Evolutionary conservation across 2,113 vertebrate genomes (phyloP).

Genomic region (Myocastor coypus): DNA sequence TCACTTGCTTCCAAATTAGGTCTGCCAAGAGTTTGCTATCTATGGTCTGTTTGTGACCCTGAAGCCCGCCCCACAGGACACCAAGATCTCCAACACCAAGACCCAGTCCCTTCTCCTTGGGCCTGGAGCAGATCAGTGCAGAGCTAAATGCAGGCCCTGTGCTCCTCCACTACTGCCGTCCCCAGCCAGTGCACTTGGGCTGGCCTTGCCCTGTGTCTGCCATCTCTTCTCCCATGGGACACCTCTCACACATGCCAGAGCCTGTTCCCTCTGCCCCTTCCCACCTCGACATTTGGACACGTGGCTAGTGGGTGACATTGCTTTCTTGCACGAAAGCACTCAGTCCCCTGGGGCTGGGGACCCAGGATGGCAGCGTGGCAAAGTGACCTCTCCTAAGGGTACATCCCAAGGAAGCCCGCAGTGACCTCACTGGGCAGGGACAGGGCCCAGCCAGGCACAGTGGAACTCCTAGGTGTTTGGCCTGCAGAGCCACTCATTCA

Average conservation of each 20-base stretch:
- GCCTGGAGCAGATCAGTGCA: not conserved
- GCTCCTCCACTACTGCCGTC: not conserved
- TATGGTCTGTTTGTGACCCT: not conserved
- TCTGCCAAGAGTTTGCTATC: not conserved
- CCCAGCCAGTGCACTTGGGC: not conserved
- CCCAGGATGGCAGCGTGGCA: not conserved
- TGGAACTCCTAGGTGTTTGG: slow-evolving; percentile 22
- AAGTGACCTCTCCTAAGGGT: slow-evolving; percentile 47
- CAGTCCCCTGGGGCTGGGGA: not conserved
- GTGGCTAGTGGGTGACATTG: rapidly evolving
- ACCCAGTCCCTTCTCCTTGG: rapidly evolving
- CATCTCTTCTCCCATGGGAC: not conserved
- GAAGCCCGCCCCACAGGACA: rapidly evolving
- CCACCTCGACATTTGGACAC: not conserved
- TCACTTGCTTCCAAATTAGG: slow-evolving; percentile 58
- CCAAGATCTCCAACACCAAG: not conserved
- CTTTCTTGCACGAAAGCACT: not conserved
- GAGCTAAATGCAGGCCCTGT: not conserved
- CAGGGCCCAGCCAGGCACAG: not conserved
- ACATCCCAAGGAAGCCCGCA: not conserved
- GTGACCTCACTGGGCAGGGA: not conserved
- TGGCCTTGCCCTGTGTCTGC: no score
- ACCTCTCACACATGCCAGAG: rapidly evolving
- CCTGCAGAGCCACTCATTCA: slow-evolving; percentile 61
- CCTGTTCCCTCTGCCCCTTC: not conserved